These are phyloP conservation scores for Orestias chungarensis DNA, from an alignment of 2,797 vertebrate species.

Conservation along the genomic window DNA sequence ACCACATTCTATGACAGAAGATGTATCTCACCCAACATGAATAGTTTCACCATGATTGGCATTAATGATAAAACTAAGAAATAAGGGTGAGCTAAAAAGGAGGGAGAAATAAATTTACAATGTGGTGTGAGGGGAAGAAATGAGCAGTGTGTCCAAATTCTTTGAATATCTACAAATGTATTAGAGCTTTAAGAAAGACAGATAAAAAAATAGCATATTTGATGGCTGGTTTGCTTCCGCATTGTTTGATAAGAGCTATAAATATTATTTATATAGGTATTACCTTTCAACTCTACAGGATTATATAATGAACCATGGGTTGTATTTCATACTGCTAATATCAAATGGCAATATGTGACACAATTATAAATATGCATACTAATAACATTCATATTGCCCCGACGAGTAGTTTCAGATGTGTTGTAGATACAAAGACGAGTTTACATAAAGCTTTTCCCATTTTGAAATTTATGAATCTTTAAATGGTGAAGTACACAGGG, in stretches of 20 bases:
- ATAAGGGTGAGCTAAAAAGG: slow-evolving; percentile 9
- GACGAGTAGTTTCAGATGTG: no score
- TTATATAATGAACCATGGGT: no score
- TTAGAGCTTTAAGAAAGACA: slow-evolving; percentile 4
- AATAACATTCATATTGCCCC: no score
- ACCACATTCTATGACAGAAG: slow-evolving; percentile 40
- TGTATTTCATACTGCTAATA: no score
- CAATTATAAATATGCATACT: no score
- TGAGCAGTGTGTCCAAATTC: slow-evolving; percentile 5
- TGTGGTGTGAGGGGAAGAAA: slow-evolving; percentile 41
- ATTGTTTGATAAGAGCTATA: not conserved
- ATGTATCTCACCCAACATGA: slow-evolving; percentile 51
- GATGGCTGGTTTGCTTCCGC: not conserved
- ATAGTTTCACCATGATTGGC: slow-evolving; percentile 23
- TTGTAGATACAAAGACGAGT: not conserved
- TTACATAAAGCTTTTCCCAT: not conserved
- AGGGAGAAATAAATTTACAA: slow-evolving; percentile 38
- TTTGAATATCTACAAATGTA: not conserved
- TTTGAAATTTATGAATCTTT: not conserved
- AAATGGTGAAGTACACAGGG: not conserved
- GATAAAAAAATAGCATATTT: slow-evolving; percentile 1
- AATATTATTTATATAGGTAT: not conserved
- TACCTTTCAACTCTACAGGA: no score
- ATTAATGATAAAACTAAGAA: slow-evolving; percentile 26
- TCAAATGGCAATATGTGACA: no score